Evolutionary conservation across 2,797 vertebrate genomes (phyloP), one percentile per base, ranked within the genome.

Genomic region (Microhierax caerulescens): DNA sequence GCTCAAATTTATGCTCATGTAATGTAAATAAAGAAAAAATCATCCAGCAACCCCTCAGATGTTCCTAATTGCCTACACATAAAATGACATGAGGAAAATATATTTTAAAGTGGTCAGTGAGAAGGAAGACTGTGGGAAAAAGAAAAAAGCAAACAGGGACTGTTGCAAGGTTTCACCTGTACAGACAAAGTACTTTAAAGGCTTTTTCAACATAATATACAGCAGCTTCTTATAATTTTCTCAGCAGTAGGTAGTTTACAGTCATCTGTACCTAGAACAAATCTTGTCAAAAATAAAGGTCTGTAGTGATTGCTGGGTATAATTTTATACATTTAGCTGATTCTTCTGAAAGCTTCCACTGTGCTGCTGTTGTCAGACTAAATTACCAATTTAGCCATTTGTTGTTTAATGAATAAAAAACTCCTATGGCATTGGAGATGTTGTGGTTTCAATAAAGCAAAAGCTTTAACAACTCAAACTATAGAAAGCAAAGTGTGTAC

Each of bases 381-480:
- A 96, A 97, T 97, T 97, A 97, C 96, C 92, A 95, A 82, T 97
- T 97, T 96, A 97, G 83, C 82, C 95, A 94, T 96, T 97, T 98
- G 95, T 93, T 95, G 85, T 87, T 94, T 94, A 92, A 97, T 90
- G 93, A 97, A 97, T 97, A 96, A 96, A 97, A 95, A 97, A 94
- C 75, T 90, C 91, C 95, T 95, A 91, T 94, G 94, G 76, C 77
- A 92, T 90, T 95, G 91, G 91, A 93, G 82, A 90, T 89, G 88
- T 88, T 96, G 88, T 93, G 83, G 84, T 96, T 97, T 95, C 89
- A 96, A 92, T 97, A 96, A 96, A 97, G 77, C 87, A 89, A 96
- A 92, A 88, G 91, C 73, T 93, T 95, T 88, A 95, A 95, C 94
- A 93, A 96, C 65, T 94, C 93, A 43, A 61, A 72, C 78, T 90